Conservation (phyloP, 2,888 invertebrate species). For the Luperina nickerlii region DNA sequence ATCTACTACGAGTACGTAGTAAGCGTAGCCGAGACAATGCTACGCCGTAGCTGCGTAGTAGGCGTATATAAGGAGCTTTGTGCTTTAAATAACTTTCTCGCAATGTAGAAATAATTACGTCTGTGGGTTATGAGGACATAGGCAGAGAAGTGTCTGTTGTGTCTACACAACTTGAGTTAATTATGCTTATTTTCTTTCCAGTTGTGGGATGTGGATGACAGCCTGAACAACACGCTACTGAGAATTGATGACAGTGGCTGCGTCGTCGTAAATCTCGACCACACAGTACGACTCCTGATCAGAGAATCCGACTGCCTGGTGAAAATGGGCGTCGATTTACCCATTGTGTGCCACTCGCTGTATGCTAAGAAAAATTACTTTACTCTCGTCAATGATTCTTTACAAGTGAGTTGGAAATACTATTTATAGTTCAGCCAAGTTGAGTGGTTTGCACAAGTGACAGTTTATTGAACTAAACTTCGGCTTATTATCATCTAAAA, state of each 20-base stretch:
- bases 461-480: background rate
- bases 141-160: background rate
- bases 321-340: slow-evolving; percentile 95
- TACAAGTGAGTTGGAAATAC: slow-evolving; percentile 89
- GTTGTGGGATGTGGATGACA: slow-evolving; percentile 92
- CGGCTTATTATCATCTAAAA: background rate
- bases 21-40: slow-evolving; percentile 24
- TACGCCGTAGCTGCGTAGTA: slow-evolving; percentile 35
- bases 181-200: slow-evolving; percentile 69
- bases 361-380: slow-evolving; percentile 95
- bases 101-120: background rate
- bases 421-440: background rate
- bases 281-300: slow-evolving; percentile 93
- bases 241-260: slow-evolving; percentile 92
- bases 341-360: slow-evolving; percentile 94
- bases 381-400: slow-evolving; percentile 93
- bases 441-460: background rate
- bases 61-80: background rate
- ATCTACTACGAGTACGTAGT: slow-evolving; percentile 42
- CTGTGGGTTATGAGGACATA: background rate
- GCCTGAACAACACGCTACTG: slow-evolving; percentile 91
- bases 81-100: background rate
- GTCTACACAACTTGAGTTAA: background rate
- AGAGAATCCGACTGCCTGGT: slow-evolving; percentile 96
- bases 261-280: slow-evolving; percentile 94